Conservation (phyloP, 30 jellyfish, hydroid and myxozoan species). For the Chironex yamaguchii region DNA sequence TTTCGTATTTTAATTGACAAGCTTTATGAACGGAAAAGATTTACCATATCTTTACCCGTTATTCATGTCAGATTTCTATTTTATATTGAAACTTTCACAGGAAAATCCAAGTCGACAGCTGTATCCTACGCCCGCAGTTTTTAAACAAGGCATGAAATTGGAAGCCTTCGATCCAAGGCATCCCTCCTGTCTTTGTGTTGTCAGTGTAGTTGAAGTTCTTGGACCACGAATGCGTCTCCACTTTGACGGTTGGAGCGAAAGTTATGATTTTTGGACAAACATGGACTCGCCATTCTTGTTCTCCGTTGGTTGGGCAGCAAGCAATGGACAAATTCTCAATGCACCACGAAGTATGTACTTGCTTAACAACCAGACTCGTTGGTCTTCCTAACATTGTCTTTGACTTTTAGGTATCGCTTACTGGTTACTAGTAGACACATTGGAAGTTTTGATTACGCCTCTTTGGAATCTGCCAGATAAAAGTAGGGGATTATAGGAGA, state of each 20-base stretch:
- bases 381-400: too few species aligned
- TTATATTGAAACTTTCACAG: conserved; percentile 56
- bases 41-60: too few species aligned
- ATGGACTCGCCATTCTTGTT: conserved; percentile 89
- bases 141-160: conserved; percentile 90
- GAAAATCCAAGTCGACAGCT: conserved; percentile 82
- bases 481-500: too few species aligned
- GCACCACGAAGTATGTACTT: conserved; percentile 87
- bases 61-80: too few species aligned
- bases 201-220: conserved; percentile 90
- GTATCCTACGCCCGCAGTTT: conserved; percentile 74
- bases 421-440: too few species aligned
- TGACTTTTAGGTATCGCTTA: too few species aligned
- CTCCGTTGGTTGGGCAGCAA: conserved; percentile 87
- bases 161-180: conserved; percentile 98
- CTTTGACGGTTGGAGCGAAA: conserved; percentile 98
- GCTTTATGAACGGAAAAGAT: too few species aligned
- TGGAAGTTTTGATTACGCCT: too few species aligned
- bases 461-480: too few species aligned
- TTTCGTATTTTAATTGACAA: too few species aligned
- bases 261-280: conserved; percentile 98
- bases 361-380: too few species aligned
- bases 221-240: conserved; percentile 96
- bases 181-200: conserved; percentile 94
- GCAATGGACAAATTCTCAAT: conserved; percentile 69